A percentile compares a stretch with the other conserved stretches of the same genome.
These are phyloP conservation scores for Ptychochromis oligacanthus DNA, from an alignment of 2,113 vertebrate genomes.

Conservation along the genomic window DNA sequence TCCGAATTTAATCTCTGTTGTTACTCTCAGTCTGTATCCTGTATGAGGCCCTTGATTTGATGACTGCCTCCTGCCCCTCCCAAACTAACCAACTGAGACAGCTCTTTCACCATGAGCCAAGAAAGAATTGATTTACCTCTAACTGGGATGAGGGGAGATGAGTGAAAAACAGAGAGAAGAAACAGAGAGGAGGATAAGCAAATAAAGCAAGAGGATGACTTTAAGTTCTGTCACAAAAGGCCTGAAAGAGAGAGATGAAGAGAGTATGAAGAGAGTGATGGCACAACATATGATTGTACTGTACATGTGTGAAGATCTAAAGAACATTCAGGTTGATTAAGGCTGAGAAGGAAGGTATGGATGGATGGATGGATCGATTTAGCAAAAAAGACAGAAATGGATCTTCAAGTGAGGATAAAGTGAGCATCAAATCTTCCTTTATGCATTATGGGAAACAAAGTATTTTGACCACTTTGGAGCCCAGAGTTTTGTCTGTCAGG, in stretches of 20 bases:
- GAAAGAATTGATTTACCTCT: conserved; percentile 63
- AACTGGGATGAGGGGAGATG: conserved; percentile 44
- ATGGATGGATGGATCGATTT: neutral
- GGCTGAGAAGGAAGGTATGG: neutral
- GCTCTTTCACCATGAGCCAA: conserved; percentile 58
- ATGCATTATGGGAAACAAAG: neutral
- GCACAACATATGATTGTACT: neutral
- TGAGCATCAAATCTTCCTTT: neutral
- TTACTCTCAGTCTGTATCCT: conserved; percentile 29
- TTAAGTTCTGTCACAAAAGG: conserved; percentile 29
- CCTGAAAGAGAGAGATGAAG: neutral
- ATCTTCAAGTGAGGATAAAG: neutral
- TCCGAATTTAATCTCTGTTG: conserved; percentile 24
- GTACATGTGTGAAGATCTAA: neutral
- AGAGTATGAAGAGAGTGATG: conserved; percentile 19
- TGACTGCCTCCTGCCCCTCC: conserved; percentile 45
- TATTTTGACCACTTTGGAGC: neutral
- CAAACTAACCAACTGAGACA: conserved; percentile 38
- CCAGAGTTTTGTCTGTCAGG: neutral
- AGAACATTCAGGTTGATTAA: neutral
- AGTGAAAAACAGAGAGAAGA: neutral
- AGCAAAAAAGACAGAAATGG: neutral
- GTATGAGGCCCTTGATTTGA: conserved; percentile 38
- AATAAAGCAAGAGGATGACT: neutral
- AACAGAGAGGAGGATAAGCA: neutral